phyloP scores from a whole-genome alignment of 2,113 vertebrate species.

The Callaeas wilsoni region DNA sequence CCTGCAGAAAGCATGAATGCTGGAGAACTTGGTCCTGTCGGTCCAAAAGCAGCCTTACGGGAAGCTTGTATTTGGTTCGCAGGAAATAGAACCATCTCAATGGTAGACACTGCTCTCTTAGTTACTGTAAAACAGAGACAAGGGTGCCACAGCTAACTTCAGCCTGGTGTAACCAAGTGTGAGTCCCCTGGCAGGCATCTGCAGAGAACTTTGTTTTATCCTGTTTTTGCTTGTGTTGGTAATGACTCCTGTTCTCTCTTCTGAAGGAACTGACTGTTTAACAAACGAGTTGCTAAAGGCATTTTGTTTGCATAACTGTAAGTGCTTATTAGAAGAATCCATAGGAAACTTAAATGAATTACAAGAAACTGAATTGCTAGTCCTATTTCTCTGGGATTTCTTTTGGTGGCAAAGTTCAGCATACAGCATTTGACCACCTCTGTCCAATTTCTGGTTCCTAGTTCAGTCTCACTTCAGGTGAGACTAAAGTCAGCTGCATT shows the following conservation, averaged over 20 bases:
- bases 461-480: neutral
- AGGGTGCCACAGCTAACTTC: neutral
- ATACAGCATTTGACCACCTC: neutral
- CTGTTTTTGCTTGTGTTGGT: conserved; percentile 43
- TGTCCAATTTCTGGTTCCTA: neutral
- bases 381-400: neutral
- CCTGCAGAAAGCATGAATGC: neutral
- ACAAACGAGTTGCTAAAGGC: conserved; percentile 82
- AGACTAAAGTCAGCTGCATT: neutral
- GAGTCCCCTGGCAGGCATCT: conserved; percentile 35
- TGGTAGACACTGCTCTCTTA: neutral
- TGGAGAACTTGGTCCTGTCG: neutral
- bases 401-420: neutral
- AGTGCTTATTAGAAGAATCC: conserved; percentile 61
- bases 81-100: neutral
- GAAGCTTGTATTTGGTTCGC: neutral
- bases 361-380: neutral
- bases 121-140: neutral
- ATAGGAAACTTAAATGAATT: conserved; percentile 55
- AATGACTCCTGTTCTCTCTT: conserved; percentile 69
- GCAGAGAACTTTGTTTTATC: conserved; percentile 29
- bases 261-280: conserved; percentile 76
- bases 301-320: conserved; percentile 64
- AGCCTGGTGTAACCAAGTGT: neutral
- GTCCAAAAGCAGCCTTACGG: neutral